Conservation (phyloP, 1,140 invertebrate genomes). For the Limonius californicus region DNA sequence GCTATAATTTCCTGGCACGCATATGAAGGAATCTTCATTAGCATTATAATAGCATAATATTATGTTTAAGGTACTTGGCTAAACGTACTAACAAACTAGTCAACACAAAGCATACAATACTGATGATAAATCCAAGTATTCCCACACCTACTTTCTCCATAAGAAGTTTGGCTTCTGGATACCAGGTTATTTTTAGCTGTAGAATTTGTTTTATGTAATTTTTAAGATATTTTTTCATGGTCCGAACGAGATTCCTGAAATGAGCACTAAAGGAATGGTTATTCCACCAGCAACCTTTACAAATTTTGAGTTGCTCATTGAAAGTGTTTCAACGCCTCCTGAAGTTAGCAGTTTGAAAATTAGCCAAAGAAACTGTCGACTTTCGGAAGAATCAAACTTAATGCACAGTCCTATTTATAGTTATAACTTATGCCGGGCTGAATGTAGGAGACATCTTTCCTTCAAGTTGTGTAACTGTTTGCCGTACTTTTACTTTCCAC, state of each 20-base stretch:
- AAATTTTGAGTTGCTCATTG: neutral
- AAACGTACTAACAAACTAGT: too few species aligned
- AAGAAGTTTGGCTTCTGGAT: neutral
- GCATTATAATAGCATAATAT: too few species aligned
- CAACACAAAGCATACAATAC: neutral
- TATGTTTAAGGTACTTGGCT: too few species aligned
- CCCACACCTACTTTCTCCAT: neutral
- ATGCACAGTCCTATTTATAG: conserved; percentile 57
- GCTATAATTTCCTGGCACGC: too few species aligned
- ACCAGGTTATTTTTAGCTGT: neutral
- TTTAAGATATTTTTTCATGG: conserved; percentile 23
- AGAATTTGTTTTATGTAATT: too few species aligned
- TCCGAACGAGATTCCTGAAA: conserved; percentile 19
- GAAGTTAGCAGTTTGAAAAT: neutral
- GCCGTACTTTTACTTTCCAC: conserved; percentile 57
- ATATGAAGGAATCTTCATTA: too few species aligned
- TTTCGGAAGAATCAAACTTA: conserved; percentile 43
- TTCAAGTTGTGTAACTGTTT: conserved; percentile 57
- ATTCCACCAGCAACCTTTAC: neutral
- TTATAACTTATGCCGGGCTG: conserved; percentile 59
- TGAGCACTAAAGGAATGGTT: neutral
- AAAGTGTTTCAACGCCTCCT: neutral
- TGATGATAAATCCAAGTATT: neutral
- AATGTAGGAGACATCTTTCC: conserved; percentile 57
- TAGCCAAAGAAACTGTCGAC: conserved; percentile 29